Base-by-base conservation (phyloP, 2,888 invertebrate genomes). In the Plemyria rubiginata region DNA sequence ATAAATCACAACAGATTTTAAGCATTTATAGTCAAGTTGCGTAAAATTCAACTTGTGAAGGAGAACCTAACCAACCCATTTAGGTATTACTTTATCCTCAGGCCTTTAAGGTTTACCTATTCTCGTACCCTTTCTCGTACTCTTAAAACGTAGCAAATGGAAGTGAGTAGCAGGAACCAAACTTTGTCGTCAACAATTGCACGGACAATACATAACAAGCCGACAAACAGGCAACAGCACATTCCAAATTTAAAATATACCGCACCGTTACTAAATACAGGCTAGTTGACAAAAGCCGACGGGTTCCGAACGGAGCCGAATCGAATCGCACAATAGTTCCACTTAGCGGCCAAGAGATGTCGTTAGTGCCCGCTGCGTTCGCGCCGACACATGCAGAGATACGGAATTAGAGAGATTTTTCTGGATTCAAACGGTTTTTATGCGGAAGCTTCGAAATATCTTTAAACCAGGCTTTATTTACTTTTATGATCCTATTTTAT, bases 321-420 rank as follows among this genome's bases (percentile, higher is more conserved):
- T 77, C 92, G 80, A 92, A 92, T 92, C 76, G 67, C 61, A 90
- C 89, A 91, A 92, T 85, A 82, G 85, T 90, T 87, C 88, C 80
- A 90, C 85, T 92, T 90, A 90, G 86, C 79, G 81, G 76, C 82
- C 76, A 79, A 87, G 81, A 92, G 91, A 92, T 91, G 91, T 91
- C 91, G 90, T 90, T 92, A 90, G 85, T 82, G 79, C 90, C 87
- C 81, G 90, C 90, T 90, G 90, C 77, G 90, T 73, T 65, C 69
- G 75, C 78, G 75, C 55, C 73, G 69, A 78, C 86, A 78, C 86
- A 82, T 77, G 84, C 85, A 71, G 82, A 72, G 84, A 82, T 83
- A 76, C 75, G 72, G 83, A 87, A 87, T 88, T 85, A 77, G 80
- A 80, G 80, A 73, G 71, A 70, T 72, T 67, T 70, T 62, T 32